These are phyloP conservation scores for Phrynocephalus forsythii DNA, from an alignment of 2,797 vertebrate genomes.

Conservation along the genomic window DNA sequence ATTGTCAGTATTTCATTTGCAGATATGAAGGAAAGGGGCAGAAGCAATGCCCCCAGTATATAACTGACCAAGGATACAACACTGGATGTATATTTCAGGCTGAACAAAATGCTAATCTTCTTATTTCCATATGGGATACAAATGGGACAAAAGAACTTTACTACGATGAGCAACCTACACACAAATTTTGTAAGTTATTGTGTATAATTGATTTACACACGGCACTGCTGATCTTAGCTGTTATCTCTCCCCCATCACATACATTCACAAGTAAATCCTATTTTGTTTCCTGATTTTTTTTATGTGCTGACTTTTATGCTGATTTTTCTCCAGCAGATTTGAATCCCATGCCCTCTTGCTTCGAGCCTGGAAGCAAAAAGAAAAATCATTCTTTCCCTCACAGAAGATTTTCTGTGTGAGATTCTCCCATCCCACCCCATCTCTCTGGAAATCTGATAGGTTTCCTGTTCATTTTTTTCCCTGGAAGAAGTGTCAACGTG, in stretches of 20 bases:
- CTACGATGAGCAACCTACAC: constrained; percentile 43
- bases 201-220: neutral
- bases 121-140: constrained; percentile 57
- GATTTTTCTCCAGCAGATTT: no score
- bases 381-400: no score
- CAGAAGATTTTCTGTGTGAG: no score
- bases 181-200: constrained; percentile 63
- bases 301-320: no score
- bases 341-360: no score
- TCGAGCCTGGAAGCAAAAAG: no score
- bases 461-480: no score
- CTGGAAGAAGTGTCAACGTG: no score
- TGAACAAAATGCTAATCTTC: constrained; percentile 33
- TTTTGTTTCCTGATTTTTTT: no score
- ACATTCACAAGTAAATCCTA: no score
- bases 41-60: constrained; percentile 64
- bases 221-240: neutral
- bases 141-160: constrained; percentile 56
- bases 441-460: no score
- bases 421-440: no score
- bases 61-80: constrained; percentile 44
- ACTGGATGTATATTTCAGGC: constrained; percentile 70
- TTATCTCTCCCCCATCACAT: neutral
- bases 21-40: constrained; percentile 51
- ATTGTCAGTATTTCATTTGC: constrained; percentile 19